These are phyloP conservation scores for Pristionchus entomophagus DNA, from an alignment of 2,888 invertebrate genomes.

Conservation along the genomic window DNA sequence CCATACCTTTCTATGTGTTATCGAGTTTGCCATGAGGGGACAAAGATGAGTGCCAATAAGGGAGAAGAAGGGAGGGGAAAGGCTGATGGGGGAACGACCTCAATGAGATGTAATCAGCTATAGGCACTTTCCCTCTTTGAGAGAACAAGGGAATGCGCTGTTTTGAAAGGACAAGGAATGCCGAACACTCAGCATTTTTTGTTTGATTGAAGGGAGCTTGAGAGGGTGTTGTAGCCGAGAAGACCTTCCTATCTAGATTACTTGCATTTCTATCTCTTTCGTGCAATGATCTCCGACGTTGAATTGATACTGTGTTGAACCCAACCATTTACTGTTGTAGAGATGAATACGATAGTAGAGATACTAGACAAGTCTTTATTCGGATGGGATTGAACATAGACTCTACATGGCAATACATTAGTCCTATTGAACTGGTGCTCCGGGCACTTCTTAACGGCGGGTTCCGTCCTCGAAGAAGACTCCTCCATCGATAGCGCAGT, in stretches of 20 bases:
- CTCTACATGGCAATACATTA: constrained; percentile 36
- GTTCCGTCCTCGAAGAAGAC: constrained; percentile 69
- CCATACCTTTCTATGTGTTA: not conserved
- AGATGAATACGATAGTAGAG: not conserved
- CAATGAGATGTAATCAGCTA: constrained; percentile 38
- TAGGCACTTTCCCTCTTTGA: constrained; percentile 32
- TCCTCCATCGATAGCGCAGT: constrained; percentile 67
- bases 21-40: not conserved
- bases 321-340: too few relatives aligned
- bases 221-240: too few relatives aligned
- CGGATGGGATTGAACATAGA: constrained; percentile 6
- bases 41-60: constrained; percentile 24
- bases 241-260: too few relatives aligned
- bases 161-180: not conserved
- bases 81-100: constrained; percentile 20
- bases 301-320: too few relatives aligned
- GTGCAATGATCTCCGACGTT: too few relatives aligned
- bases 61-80: not conserved
- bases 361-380: constrained; percentile 20
- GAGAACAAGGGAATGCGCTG: not conserved
- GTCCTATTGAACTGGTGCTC: constrained; percentile 14
- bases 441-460: constrained; percentile 49
- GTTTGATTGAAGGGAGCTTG: too few relatives aligned
- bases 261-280: too few relatives aligned
- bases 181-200: not conserved